phyloP scores from a whole-genome alignment of 1,140 invertebrate species.

The Meloidogyne hapla region DNA sequence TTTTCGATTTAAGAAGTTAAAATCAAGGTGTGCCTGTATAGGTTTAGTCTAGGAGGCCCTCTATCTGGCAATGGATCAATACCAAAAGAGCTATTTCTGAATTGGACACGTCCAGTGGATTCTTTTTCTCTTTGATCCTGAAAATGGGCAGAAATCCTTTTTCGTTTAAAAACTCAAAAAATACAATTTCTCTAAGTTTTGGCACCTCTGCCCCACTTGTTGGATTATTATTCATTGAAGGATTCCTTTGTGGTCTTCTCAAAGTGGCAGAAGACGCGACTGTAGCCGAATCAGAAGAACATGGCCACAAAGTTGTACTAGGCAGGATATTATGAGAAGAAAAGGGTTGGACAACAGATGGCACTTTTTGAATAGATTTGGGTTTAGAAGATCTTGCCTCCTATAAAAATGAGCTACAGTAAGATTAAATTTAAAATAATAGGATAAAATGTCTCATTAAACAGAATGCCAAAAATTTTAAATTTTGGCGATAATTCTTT shows the following conservation, averaged over 20 bases:
- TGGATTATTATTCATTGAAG: no score
- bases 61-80: conserved; percentile 7
- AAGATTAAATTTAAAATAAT: no score
- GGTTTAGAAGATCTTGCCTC: not conserved
- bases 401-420: not conserved
- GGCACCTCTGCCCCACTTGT: no score
- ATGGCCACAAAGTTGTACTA: not conserved
- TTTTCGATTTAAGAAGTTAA: not conserved
- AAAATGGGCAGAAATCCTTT: not conserved
- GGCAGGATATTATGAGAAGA: not conserved
- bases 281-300: not conserved
- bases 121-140: not conserved
- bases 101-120: conserved; percentile 7
- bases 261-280: not conserved
- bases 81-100: conserved; percentile 19
- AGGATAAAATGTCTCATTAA: no score
- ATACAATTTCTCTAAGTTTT: not conserved
- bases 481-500: no score
- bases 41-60: conserved; percentile 21
- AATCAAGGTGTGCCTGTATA: conserved; percentile 15
- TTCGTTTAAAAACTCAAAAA: not conserved
- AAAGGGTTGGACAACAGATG: not conserved
- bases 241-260: not conserved
- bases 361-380: not conserved
- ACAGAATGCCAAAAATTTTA: not conserved